Percentiles rank a stretch among this genome's conserved stretches.
Evolutionary conservation across 2,888 invertebrate species (phyloP).

Genomic region (Lathronympha strigana): DNA sequence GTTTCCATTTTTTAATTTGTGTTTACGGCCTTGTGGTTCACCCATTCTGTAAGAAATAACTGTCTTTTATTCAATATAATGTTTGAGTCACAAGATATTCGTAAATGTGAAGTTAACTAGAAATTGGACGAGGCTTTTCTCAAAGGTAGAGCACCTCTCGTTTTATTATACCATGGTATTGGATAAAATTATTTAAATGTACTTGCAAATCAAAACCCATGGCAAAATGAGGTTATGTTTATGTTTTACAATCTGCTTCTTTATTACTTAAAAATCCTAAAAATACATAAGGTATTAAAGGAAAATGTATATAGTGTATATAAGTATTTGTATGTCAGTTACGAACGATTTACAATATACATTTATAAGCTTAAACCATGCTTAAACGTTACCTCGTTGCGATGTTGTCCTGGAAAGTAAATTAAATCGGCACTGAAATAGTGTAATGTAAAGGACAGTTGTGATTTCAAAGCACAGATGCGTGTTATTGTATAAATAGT

Average conservation of each 20-base stretch:
- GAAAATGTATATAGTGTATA: background rate
- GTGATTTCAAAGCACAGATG: no score
- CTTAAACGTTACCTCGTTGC: background rate
- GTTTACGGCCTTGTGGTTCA: slow-evolving; percentile 14
- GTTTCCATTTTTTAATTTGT: background rate
- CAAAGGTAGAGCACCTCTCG: no score
- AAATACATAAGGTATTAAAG: background rate
- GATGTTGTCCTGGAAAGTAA: no score
- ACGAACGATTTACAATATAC: background rate
- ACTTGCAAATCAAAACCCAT: no score
- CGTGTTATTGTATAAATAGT: no score
- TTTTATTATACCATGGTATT: no score
- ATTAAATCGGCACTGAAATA: background rate
- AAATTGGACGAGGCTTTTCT: no score
- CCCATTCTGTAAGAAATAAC: slow-evolving; percentile 33
- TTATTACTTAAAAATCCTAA: background rate
- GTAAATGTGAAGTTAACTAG: no score
- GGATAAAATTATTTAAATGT: no score
- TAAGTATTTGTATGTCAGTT: background rate
- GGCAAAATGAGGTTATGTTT: slow-evolving; percentile 26
- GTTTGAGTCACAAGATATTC: no score
- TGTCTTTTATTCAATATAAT: no score
- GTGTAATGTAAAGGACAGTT: background rate
- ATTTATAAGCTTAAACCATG: no score
- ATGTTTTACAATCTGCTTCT: background rate